These are phyloP conservation scores for Sitobion miscanthi DNA, from an alignment of 1,140 invertebrate species.

Conservation along the genomic window DNA sequence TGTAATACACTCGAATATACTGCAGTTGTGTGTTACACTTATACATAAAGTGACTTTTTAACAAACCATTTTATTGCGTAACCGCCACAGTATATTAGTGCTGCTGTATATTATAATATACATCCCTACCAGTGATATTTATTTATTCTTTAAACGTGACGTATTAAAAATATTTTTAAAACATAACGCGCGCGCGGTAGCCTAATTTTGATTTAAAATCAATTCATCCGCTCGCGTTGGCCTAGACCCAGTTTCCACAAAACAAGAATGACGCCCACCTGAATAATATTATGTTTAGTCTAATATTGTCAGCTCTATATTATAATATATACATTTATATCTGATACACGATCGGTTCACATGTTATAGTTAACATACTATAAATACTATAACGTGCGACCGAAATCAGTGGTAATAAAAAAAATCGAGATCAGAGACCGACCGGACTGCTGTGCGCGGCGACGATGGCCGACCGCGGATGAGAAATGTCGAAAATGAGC, in stretches of 20 bases:
- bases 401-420: conserved; percentile 9
- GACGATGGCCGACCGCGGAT: background rate
- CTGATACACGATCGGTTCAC: background rate
- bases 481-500: conserved; percentile 21
- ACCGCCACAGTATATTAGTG: too few relatives aligned
- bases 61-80: background rate
- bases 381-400: background rate
- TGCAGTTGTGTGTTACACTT: background rate
- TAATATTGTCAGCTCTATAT: conserved; percentile 12
- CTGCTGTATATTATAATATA: background rate
- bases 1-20: background rate
- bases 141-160: background rate
- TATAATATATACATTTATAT: background rate
- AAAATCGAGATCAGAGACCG: background rate
- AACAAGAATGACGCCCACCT: conserved; percentile 12
- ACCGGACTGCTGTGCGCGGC: background rate
- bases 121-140: too few relatives aligned
- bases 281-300: background rate
- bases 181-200: background rate
- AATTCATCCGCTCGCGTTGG: background rate
- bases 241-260: background rate
- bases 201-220: background rate
- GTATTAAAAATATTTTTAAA: background rate
- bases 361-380: background rate
- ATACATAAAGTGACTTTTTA: background rate